phyloP scores from a whole-genome alignment of 2,888 invertebrate species.

The Dysmachus trigonus region DNA sequence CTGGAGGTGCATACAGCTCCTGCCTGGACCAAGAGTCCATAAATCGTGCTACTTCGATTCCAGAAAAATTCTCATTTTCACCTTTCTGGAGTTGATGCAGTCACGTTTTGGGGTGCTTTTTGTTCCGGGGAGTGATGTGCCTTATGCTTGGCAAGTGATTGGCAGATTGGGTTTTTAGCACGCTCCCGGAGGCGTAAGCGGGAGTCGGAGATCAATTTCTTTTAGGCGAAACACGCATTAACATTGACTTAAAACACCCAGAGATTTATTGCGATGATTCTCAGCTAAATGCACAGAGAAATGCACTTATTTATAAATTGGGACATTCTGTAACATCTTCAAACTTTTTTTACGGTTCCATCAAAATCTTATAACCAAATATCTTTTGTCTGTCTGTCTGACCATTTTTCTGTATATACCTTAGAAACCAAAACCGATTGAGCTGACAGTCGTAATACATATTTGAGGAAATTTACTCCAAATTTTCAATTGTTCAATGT shows the following conservation, averaged over 20 bases:
- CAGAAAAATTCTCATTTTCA: conserved; percentile 35
- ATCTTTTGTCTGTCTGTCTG: neutral
- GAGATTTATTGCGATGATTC: neutral
- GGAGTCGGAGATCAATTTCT: neutral
- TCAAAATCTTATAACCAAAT: neutral
- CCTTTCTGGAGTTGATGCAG: neutral
- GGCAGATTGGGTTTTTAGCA: neutral
- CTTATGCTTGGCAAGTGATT: neutral
- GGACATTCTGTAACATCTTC: neutral
- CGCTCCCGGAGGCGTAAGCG: neutral
- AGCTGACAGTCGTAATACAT: too few species aligned
- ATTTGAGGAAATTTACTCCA: too few species aligned
- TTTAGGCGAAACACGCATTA: neutral
- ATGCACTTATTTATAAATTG: neutral
- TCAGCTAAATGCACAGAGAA: neutral
- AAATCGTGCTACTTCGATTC: conserved; percentile 3
- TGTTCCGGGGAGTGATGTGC: neutral
- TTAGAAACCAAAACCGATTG: too few species aligned
- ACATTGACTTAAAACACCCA: neutral
- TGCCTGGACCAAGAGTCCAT: neutral
- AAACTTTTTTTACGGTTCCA: neutral
- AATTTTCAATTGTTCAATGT: too few species aligned
- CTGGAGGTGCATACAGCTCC: neutral
- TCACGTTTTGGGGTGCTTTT: neutral
- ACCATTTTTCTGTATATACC: too few species aligned